These are phyloP conservation scores for Oryzaephilus surinamensis DNA, from an alignment of 1,140 invertebrate genomes.

Conservation along the genomic window DNA sequence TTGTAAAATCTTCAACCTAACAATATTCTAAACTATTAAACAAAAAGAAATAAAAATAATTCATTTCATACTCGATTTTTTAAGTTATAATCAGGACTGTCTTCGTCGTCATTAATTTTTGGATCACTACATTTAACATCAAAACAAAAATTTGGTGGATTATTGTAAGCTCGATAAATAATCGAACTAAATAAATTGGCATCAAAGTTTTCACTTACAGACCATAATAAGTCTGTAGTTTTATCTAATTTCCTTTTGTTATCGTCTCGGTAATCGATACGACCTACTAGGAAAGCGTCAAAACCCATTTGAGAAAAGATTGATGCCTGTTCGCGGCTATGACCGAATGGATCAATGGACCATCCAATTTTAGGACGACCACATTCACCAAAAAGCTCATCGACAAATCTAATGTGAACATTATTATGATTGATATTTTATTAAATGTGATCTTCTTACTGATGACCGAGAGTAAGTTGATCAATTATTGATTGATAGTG, in stretches of 20 bases:
- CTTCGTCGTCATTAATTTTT: constrained; percentile 42
- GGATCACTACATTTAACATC: constrained; percentile 57
- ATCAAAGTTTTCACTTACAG: constrained; percentile 42
- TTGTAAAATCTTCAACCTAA: constrained; percentile 40
- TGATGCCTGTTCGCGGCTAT: constrained; percentile 55
- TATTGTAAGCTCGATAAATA: constrained; percentile 50
- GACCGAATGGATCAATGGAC: constrained; percentile 67
- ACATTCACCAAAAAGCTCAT: constrained; percentile 53
- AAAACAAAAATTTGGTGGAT: constrained; percentile 62
- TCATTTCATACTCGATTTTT: constrained; percentile 35
- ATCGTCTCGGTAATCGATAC: constrained; percentile 66
- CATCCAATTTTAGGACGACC: constrained; percentile 53
- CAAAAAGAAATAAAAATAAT: too few species aligned
- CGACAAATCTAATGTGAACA: neutral
- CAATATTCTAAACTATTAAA: neutral
- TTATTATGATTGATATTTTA: neutral
- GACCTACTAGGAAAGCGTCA: constrained; percentile 62
- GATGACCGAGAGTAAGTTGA: constrained; percentile 61
- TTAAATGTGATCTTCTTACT: constrained; percentile 32
- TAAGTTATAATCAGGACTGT: constrained; percentile 41
- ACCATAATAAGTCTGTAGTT: constrained; percentile 70
- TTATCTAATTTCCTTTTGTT: constrained; percentile 44
- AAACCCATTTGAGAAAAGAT: constrained; percentile 56
- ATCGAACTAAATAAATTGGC: constrained; percentile 9
- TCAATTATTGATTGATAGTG: constrained; percentile 75